Conservation (phyloP, 2,888 invertebrate species). For the Frankliniella fusca region DNA sequence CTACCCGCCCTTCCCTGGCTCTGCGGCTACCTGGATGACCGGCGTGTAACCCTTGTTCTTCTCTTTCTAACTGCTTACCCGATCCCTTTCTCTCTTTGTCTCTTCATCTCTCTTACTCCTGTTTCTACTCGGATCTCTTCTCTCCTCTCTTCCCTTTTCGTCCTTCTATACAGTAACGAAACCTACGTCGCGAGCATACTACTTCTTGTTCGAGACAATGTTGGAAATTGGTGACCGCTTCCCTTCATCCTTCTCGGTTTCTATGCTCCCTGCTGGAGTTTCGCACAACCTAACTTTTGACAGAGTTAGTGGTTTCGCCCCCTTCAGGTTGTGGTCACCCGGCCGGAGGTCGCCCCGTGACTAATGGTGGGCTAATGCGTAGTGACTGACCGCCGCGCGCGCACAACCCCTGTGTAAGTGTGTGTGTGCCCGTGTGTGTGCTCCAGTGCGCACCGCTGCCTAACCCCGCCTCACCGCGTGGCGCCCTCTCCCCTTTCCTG, state of each 20-base stretch:
- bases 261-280: too few relatives aligned
- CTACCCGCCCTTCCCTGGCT: neutral
- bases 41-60: too few relatives aligned
- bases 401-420: neutral
- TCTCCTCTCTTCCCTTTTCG: neutral
- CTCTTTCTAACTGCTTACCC: too few relatives aligned
- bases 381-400: neutral
- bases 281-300: too few relatives aligned
- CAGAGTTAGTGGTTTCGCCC: too few relatives aligned
- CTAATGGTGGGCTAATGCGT: slow-evolving; percentile 18
- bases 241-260: too few relatives aligned
- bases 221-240: too few relatives aligned
- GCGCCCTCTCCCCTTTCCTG: too few relatives aligned
- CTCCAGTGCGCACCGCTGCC: slow-evolving; percentile 4
- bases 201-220: too few relatives aligned
- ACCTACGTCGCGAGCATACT: too few relatives aligned
- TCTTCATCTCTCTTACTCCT: neutral
- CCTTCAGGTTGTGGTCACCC: too few relatives aligned
- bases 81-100: neutral
- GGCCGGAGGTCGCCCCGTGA: neutral
- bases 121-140: neutral
- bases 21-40: neutral
- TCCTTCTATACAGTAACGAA: neutral
- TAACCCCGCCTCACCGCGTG: neutral
- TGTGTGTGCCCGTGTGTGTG: neutral